A percentile compares a stretch with the other conserved stretches of the same genome.
Evolutionary conservation across 2,113 vertebrate species (phyloP).

Genomic region (Perca schrenkii): DNA sequence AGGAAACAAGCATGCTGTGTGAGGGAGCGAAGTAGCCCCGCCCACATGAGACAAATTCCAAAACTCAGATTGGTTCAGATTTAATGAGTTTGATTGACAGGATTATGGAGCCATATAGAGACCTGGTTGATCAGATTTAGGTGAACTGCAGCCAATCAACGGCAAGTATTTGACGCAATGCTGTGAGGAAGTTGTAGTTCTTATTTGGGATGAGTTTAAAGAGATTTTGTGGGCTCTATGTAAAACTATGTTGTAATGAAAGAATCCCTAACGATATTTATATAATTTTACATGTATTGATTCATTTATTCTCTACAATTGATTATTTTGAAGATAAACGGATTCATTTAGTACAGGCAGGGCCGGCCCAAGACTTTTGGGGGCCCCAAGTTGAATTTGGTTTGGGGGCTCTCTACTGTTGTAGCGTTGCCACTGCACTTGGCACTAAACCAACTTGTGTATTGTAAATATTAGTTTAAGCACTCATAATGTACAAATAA

Average conservation of each 20-base stretch:
- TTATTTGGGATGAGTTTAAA: background rate
- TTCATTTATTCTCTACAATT: background rate
- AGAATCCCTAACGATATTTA: background rate
- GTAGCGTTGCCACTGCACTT: too few relatives aligned
- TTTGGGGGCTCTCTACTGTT: too few relatives aligned
- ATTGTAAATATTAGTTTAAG: too few relatives aligned
- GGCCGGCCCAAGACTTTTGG: too few relatives aligned
- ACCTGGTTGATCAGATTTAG: background rate
- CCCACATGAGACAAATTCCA: slow-evolving; percentile 29
- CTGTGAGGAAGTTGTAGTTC: slow-evolving; percentile 57
- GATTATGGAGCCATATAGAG: background rate
- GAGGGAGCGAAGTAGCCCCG: slow-evolving; percentile 42
- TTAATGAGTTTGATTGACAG: slow-evolving; percentile 30
- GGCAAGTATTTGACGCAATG: background rate
- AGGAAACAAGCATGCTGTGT: slow-evolving; percentile 55
- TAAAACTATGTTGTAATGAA: background rate
- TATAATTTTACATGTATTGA: too few relatives aligned
- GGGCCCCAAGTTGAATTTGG: too few relatives aligned
- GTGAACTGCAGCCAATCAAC: slow-evolving; percentile 53
- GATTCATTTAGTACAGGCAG: background rate
- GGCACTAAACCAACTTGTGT: too few relatives aligned
- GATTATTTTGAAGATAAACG: too few relatives aligned
- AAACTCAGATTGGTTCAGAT: slow-evolving; percentile 54
- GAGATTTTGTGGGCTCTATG: slow-evolving; percentile 1
- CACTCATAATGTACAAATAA: too few relatives aligned